These are phyloP conservation scores for Eustalomyia histrio DNA, from an alignment of 2,888 invertebrate species.

Conservation along the genomic window DNA sequence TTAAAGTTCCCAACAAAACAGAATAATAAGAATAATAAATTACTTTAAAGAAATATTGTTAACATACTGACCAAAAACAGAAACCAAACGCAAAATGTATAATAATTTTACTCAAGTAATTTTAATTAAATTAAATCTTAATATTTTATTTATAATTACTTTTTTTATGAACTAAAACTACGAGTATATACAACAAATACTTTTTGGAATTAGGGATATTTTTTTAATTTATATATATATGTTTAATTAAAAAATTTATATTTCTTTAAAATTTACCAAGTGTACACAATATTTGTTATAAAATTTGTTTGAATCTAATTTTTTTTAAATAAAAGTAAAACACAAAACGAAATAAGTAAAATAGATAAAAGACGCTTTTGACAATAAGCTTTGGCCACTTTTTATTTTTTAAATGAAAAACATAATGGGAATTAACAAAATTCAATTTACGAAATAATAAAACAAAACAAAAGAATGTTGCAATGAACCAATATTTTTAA, in stretches of 20 bases:
- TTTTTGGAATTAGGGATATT: neutral
- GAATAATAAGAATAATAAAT: constrained; percentile 44
- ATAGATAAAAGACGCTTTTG: constrained; percentile 77
- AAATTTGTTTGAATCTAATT: neutral
- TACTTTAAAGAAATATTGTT: constrained; percentile 62
- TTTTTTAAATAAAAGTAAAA: constrained; percentile 25
- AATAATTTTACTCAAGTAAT: constrained; percentile 43
- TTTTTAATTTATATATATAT: constrained; percentile 3
- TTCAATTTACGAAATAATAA: constrained; percentile 43
- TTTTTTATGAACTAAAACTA: constrained; percentile 10
- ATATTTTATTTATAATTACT: constrained; percentile 28
- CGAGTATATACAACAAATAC: constrained; percentile 12
- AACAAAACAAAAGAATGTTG: constrained; percentile 37
- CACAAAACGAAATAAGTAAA: constrained; percentile 65
- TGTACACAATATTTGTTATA: neutral
- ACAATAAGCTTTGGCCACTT: constrained; percentile 79
- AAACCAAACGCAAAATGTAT: constrained; percentile 26
- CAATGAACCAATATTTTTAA: constrained; percentile 65
- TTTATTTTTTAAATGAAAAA: constrained; percentile 57
- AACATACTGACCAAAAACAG: constrained; percentile 61
- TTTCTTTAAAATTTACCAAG: constrained; percentile 23
- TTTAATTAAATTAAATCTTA: constrained; percentile 23
- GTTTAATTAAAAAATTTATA: constrained; percentile 12
- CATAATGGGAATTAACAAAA: constrained; percentile 39
- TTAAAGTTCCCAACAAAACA: constrained; percentile 55